Percentiles rank a stretch among this genome's conserved stretches.
These are phyloP conservation scores for Molorchus minor DNA, from an alignment of 2,888 invertebrate species.

Conservation along the genomic window DNA sequence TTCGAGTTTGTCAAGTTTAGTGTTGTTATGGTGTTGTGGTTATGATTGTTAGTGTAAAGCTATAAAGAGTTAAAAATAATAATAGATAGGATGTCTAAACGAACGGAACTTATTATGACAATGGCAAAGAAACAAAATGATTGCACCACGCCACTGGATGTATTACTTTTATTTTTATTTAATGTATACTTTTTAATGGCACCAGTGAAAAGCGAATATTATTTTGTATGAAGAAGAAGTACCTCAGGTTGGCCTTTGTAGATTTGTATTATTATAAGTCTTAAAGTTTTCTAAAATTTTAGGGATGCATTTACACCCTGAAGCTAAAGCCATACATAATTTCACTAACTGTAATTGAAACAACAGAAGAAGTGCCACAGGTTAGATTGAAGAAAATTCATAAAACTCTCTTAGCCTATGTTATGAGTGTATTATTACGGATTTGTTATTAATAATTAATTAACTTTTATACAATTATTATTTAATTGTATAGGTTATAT, in stretches of 20 bases:
- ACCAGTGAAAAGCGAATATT: conserved; percentile 3
- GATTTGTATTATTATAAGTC: conserved; percentile 7
- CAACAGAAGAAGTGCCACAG: conserved; percentile 1
- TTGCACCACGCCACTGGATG: conserved; percentile 1
- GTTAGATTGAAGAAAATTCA: conserved; percentile 4
- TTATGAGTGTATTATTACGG: neutral
- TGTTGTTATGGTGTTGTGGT: neutral
- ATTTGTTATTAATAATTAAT: conserved; percentile 1
- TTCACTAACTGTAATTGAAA: conserved; percentile 5
- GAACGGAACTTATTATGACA: neutral
- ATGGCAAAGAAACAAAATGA: neutral
- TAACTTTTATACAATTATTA: too few species aligned
- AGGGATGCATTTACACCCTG: conserved; percentile 1
- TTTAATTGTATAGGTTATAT: too few species aligned
- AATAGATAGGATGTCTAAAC: neutral
- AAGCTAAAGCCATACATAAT: conserved; percentile 6
- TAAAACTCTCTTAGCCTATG: conserved; percentile 4
- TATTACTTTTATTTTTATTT: neutral
- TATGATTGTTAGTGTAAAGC: neutral
- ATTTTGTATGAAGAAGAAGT: conserved; percentile 6
- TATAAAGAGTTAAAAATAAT: too few species aligned
- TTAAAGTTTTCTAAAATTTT: conserved; percentile 8
- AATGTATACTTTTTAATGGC: conserved; percentile 2
- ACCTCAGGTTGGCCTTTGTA: conserved; percentile 4
- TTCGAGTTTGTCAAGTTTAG: conserved; percentile 6